Conservation (phyloP, 2,797 vertebrate genomes). For the Acanthurus tractus region DNA sequence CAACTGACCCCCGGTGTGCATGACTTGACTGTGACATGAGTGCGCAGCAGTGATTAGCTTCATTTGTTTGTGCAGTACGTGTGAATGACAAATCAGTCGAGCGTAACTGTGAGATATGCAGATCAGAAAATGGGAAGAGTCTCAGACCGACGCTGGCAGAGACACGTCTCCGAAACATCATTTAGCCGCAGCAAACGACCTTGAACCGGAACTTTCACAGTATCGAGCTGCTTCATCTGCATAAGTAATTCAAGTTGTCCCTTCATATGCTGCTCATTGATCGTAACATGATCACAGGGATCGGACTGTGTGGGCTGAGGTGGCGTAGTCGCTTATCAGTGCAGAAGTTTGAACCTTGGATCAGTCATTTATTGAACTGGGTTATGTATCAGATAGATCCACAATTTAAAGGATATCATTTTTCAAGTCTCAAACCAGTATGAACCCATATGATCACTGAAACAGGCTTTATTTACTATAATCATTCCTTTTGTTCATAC, state of each 20-base stretch:
- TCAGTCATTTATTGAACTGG: slow-evolving; percentile 42
- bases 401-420: not conserved
- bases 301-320: slow-evolving; percentile 31
- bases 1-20: not conserved
- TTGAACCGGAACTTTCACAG: slow-evolving; percentile 63
- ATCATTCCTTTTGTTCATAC: not conserved
- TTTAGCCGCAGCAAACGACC: slow-evolving; percentile 51
- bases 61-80: slow-evolving; percentile 40
- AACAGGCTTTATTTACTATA: not conserved
- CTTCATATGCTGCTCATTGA: slow-evolving; percentile 68
- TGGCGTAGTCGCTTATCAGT: slow-evolving; percentile 39
- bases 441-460: not conserved
- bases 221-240: slow-evolving; percentile 74
- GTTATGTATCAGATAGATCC: slow-evolving; percentile 8
- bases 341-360: slow-evolving; percentile 43
- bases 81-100: slow-evolving; percentile 49
- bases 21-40: slow-evolving; percentile 11
- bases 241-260: slow-evolving; percentile 79
- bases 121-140: slow-evolving; percentile 41
- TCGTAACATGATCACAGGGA: slow-evolving; percentile 68
- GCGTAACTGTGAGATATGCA: slow-evolving; percentile 45
- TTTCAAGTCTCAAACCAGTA: not conserved
- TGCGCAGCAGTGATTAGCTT: slow-evolving; percentile 10
- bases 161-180: slow-evolving; percentile 32
- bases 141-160: slow-evolving; percentile 31